A percentile compares a stretch with the other conserved stretches of the same genome.
These are phyloP conservation scores for Sula dactylatra DNA, from an alignment of 2,113 vertebrate genomes.

Conservation along the genomic window DNA sequence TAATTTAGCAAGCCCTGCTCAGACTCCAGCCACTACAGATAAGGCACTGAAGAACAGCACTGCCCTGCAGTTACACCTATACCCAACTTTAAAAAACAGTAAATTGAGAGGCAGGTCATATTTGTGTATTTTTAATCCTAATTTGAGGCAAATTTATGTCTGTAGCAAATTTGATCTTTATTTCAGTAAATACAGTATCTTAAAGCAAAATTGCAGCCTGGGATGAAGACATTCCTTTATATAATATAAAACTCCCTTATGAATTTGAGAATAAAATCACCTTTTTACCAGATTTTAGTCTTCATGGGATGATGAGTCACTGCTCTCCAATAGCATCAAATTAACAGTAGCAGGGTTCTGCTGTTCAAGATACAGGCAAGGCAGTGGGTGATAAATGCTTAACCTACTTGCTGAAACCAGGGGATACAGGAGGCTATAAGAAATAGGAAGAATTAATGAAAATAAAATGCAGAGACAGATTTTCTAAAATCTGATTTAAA, in stretches of 20 bases:
- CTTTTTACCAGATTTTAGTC: background rate
- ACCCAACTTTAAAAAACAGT: background rate
- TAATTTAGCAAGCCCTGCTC: background rate
- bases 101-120: background rate
- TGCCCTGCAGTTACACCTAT: background rate
- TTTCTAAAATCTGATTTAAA: background rate
- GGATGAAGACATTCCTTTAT: background rate
- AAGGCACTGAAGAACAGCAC: background rate
- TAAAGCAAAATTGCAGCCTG: background rate
- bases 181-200: background rate
- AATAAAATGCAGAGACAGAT: background rate
- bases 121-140: background rate
- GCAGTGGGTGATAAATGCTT: background rate
- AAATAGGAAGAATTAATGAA: background rate
- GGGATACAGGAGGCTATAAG: background rate
- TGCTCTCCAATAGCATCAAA: background rate
- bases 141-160: background rate
- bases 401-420: background rate
- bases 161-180: background rate
- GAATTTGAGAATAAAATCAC: background rate
- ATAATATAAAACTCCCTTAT: background rate
- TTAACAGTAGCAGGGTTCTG: background rate
- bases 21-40: background rate
- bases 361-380: background rate
- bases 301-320: background rate